A percentile compares a stretch with the other conserved stretches of the same genome.
Evolutionary conservation across 2,888 invertebrate species (phyloP).

Genomic region (Piscicola geometra): DNA sequence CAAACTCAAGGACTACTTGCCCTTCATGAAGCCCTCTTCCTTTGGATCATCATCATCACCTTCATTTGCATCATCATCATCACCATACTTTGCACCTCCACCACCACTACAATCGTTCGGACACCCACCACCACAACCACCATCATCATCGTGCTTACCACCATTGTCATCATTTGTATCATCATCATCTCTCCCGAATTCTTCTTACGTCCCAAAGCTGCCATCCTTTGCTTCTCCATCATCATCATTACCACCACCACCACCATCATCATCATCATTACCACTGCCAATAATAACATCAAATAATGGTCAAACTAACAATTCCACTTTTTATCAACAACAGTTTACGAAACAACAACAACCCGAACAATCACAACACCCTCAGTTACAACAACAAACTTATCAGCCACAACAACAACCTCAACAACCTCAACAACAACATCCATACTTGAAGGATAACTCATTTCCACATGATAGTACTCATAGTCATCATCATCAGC

Average conservation of each 20-base stretch:
- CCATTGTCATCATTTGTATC: no score
- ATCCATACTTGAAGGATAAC: no score
- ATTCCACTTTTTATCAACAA: no score
- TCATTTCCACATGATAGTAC: neutral
- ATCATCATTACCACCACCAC: constrained; percentile 37
- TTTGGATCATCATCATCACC: constrained; percentile 46
- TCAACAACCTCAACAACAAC: constrained; percentile 40
- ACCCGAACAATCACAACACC: constrained; percentile 5
- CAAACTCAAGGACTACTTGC: constrained; percentile 82
- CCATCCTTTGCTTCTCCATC: neutral
- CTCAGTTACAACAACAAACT: constrained; percentile 3
- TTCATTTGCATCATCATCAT: neutral
- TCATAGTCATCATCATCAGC: neutral
- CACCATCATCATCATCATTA: constrained; percentile 1
- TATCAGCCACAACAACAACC: constrained; percentile 40
- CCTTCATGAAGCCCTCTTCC: constrained; percentile 64
- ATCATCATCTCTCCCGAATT: no score
- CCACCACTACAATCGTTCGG: neutral
- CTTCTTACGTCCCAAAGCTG: no score
- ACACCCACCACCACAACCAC: neutral
- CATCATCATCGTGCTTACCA: neutral
- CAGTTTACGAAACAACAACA: constrained; percentile 17
- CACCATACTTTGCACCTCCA: neutral
- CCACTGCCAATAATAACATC: neutral
- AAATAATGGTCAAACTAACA: neutral